Base-by-base conservation (phyloP, 2,888 invertebrate species). In the Mechanitis mazaeus region DNA sequence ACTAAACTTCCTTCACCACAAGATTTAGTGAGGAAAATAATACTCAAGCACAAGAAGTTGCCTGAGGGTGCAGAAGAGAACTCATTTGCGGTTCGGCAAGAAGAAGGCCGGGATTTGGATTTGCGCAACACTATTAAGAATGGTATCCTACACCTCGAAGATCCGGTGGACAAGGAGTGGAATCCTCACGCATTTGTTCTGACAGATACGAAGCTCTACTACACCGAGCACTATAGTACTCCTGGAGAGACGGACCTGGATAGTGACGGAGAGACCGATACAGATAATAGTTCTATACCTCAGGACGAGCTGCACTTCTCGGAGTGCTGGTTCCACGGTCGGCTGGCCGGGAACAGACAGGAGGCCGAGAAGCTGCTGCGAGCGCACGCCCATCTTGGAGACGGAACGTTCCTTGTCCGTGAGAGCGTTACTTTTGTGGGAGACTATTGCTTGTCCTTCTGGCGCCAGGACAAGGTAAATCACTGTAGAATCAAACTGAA, bases 401-500 rank as follows among this genome's bases (percentile, higher is more conserved):
- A 97, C 78, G 98, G 97, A 0, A 97, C 97, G 0, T 98, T 98
- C 80, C 91, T 98, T 38, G 98, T 98, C 0, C 91, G 98, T 42
- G 96, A 97, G 72, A 97, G 98, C 78, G 97, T 97, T 35, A 98
- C 98, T 0, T 98, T 98, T 84, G 96, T 98, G 0, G 98, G 98
- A 0, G 98, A 98, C 82, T 98, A 97, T 79, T 97, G 97, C 66
- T 87, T 98, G 35, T 98, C 98, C 0, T 98, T 98, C 85, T 97
- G 96, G 97, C 92, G 97, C 12, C 94, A 95, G 72, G 95, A 95
- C 53, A 94, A 94, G 76, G 96, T 96, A 1, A 97, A 97, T 82
- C 98, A 98, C 80, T 98, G 98, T 79, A 92, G 97, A 55, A 98
- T 98, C 64, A 95, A 95, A 77, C 91, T 97, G 58, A 96, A 95